Evolutionary conservation across 2,888 invertebrate genomes (phyloP).

Genomic region (Latrodectus hesperus): DNA sequence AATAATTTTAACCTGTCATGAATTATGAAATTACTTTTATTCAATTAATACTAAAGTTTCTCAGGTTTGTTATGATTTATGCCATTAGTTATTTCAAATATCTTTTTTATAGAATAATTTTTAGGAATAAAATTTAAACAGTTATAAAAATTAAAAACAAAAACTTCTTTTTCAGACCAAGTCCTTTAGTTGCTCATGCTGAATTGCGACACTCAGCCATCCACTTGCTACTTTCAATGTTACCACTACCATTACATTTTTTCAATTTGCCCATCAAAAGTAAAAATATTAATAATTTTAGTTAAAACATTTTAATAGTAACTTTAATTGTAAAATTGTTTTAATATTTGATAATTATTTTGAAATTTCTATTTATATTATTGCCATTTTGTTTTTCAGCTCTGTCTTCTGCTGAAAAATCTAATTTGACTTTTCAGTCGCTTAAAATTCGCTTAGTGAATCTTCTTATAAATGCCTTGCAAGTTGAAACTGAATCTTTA

Average conservation of each 20-base stretch:
- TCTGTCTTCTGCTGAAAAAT: constrained; percentile 59
- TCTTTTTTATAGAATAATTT: too few species aligned
- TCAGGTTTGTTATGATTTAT: too few species aligned
- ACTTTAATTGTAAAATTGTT: constrained; percentile 78
- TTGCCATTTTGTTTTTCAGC: constrained; percentile 18
- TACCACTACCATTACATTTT: constrained; percentile 95
- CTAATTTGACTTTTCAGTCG: constrained; percentile 72
- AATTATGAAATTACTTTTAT: too few species aligned
- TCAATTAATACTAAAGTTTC: too few species aligned
- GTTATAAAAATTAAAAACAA: too few species aligned
- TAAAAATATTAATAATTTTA: constrained; percentile 64
- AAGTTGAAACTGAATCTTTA: constrained; percentile 87
- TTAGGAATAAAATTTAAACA: too few species aligned
- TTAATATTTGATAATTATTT: background rate
- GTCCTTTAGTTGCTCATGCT: constrained; percentile 73
- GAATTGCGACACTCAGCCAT: constrained; percentile 91
- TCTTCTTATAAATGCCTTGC: constrained; percentile 86
- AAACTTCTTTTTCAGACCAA: constrained; percentile 21
- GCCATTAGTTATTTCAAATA: too few species aligned
- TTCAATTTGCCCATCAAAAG: constrained; percentile 77
- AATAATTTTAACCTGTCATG: too few species aligned
- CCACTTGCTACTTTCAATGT: constrained; percentile 90
- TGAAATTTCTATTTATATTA: too few species aligned
- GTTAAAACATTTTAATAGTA: constrained; percentile 37
- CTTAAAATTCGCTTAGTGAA: constrained; percentile 86